A percentile compares a stretch with the other conserved stretches of the same genome.
Evolutionary conservation across 1,140 invertebrate species (phyloP).

Genomic region (Halotydeus destructor): DNA sequence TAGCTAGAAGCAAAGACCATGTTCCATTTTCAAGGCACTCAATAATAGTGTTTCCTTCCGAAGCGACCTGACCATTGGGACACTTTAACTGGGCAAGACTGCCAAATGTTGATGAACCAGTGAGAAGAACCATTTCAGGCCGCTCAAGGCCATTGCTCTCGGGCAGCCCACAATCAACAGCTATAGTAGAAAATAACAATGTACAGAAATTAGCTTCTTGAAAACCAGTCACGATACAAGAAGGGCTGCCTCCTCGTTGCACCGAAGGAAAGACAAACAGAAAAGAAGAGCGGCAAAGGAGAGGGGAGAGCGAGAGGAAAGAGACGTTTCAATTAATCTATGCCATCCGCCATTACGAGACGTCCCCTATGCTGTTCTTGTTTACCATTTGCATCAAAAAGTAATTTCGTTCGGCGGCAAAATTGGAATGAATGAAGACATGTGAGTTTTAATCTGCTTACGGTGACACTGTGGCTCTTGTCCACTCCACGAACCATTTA

Average conservation of each 20-base stretch:
- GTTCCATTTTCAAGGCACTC: slow-evolving; percentile 15
- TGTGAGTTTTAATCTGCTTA: slow-evolving; percentile 6
- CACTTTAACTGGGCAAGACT: slow-evolving; percentile 11
- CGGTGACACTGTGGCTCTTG: slow-evolving; percentile 11
- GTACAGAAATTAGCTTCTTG: not conserved
- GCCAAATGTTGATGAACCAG: slow-evolving; percentile 12
- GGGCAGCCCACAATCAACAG: slow-evolving; percentile 15
- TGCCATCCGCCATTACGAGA: too few relatives aligned
- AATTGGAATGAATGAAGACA: too few relatives aligned
- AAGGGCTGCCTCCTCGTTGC: too few relatives aligned
- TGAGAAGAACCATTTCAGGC: slow-evolving; percentile 12
- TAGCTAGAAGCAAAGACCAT: slow-evolving; percentile 8
- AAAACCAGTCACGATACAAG: too few relatives aligned
- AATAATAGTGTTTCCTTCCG: slow-evolving; percentile 5
- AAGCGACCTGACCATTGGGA: not conserved
- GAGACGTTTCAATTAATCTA: too few relatives aligned
- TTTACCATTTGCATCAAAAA: too few relatives aligned
- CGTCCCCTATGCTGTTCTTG: too few relatives aligned
- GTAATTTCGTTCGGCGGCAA: too few relatives aligned
- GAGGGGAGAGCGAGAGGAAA: too few relatives aligned
- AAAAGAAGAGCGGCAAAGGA: not conserved
- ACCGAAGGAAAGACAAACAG: not conserved
- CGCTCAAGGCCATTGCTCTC: slow-evolving; percentile 4
- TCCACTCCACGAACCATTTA: slow-evolving; percentile 10
- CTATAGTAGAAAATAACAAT: slow-evolving; percentile 7